Percentiles rank a stretch among this genome's conserved stretches.
phyloP scores from a whole-genome alignment of 2,797 vertebrate genomes.

The Margarornis squamiger region DNA sequence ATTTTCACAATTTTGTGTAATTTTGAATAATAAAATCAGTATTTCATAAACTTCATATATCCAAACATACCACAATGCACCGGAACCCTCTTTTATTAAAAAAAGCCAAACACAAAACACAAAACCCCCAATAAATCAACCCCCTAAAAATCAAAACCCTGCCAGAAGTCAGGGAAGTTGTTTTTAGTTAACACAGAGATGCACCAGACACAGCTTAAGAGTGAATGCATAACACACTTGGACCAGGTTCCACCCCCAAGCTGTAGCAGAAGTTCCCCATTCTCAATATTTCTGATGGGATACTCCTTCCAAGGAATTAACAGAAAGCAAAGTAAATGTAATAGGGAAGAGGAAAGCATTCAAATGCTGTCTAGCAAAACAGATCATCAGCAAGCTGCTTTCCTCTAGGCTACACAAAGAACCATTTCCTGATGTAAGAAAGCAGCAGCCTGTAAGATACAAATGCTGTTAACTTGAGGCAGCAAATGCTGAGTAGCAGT shows the following conservation, averaged over 20 bases:
- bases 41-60: not conserved
- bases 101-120: not conserved
- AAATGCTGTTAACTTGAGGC: not conserved
- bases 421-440: not conserved
- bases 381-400: not conserved
- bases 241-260: not conserved
- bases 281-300: not conserved
- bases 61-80: not conserved
- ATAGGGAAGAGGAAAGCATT: not conserved
- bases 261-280: not conserved
- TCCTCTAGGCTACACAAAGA: not conserved
- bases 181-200: not conserved
- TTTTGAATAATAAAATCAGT: not conserved
- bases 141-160: not conserved
- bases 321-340: not conserved
- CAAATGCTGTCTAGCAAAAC: not conserved
- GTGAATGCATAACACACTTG: accelerated
- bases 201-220: not conserved
- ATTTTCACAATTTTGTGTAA: not conserved
- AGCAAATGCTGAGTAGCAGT: not conserved
- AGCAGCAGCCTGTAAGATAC: not conserved
- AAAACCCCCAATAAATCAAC: not conserved
- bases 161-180: not conserved
- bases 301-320: not conserved
- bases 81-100: not conserved